Conservation (phyloP, 2,797 vertebrate species). For the Crenuchus spilurus region DNA sequence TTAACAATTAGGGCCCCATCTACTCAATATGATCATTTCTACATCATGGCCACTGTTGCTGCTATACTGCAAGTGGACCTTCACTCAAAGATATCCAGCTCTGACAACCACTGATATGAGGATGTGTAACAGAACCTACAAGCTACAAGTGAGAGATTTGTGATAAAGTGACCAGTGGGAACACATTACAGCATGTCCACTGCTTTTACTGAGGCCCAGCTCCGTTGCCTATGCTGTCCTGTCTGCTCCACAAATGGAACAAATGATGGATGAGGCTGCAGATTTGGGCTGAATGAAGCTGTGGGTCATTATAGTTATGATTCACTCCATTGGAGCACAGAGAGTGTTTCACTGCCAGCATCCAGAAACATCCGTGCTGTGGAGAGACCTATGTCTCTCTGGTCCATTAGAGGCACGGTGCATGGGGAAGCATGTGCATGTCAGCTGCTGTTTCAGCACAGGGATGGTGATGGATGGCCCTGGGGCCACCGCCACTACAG, state of each 20-base stretch:
- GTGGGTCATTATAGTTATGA: constrained; percentile 35
- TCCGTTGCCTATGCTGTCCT: too few species aligned
- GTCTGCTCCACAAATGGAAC: background rate
- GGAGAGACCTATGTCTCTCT: constrained; percentile 63
- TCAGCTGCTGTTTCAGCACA: constrained; percentile 63
- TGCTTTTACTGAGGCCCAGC: too few species aligned
- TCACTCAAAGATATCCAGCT: too few species aligned
- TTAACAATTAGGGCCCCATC: too few species aligned
- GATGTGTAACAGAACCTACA: too few species aligned
- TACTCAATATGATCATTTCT: too few species aligned
- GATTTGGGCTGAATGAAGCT: constrained; percentile 17
- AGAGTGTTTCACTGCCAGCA: constrained; percentile 53
- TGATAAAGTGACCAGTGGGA: too few species aligned
- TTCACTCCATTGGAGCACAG: constrained; percentile 39
- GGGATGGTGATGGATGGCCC: constrained; percentile 65
- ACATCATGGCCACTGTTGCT: too few species aligned
- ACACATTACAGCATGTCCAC: too few species aligned
- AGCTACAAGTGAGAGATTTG: too few species aligned
- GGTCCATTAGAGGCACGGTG: constrained; percentile 65
- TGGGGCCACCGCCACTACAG: constrained; percentile 51
- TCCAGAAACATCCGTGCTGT: constrained; percentile 42
- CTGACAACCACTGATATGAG: too few species aligned
- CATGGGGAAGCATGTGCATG: constrained; percentile 63
- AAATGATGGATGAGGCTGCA: background rate
- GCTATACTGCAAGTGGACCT: too few species aligned